Percentiles rank a stretch among this genome's conserved stretches.
phyloP scores from a whole-genome alignment of 2,113 vertebrate genomes.

The Anser brachyrhynchus region DNA sequence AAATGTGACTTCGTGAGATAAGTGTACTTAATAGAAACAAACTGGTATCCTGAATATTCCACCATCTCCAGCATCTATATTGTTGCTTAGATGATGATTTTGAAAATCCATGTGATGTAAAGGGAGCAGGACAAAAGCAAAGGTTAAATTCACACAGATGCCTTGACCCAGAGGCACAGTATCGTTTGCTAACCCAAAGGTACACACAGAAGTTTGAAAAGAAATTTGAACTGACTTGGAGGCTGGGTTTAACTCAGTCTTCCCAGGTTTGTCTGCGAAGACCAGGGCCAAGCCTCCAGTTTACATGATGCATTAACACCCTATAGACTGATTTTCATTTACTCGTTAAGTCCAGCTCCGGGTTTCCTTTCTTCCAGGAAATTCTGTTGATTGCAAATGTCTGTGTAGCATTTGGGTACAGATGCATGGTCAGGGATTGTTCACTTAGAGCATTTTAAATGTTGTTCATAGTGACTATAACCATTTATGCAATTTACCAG shows the following conservation, averaged over 20 bases:
- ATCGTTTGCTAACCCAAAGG: not conserved
- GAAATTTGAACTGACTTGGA: not conserved
- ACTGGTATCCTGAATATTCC: constrained; percentile 15
- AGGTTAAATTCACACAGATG: not conserved
- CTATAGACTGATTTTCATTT: not conserved
- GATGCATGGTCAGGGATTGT: not conserved
- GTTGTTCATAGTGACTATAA: not conserved
- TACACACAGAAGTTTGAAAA: not conserved
- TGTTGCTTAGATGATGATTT: not conserved
- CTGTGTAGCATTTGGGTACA: not conserved
- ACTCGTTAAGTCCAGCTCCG: not conserved
- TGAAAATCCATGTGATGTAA: not conserved
- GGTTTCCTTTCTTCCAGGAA: not conserved
- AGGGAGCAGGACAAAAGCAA: not conserved
- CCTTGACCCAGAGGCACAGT: not conserved
- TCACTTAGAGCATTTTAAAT: not conserved
- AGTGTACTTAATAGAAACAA: constrained; percentile 39
- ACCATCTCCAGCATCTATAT: not conserved
- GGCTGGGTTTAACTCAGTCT: not conserved
- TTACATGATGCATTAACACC: not conserved
- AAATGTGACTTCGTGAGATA: not conserved
- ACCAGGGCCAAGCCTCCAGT: not conserved
- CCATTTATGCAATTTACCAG: not conserved
- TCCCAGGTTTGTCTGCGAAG: not conserved
- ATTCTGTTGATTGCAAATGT: not conserved